Evolutionary conservation across 2,113 vertebrate genomes (phyloP).

Genomic region (Pitta sordida): DNA sequence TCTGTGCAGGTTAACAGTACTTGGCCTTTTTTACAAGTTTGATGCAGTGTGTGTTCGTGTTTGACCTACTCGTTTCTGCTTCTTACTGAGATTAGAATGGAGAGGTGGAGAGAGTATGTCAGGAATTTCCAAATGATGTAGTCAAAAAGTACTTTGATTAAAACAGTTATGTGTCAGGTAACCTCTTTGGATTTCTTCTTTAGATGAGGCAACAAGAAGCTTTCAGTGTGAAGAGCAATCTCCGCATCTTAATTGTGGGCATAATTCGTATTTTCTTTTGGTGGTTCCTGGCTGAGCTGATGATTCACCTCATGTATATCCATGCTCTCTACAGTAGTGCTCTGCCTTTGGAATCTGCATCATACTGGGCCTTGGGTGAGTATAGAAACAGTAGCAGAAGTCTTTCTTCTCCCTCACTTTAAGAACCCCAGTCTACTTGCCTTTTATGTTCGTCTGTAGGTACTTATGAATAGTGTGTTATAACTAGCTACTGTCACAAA

Average conservation of each 20-base stretch:
- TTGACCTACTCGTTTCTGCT: background rate
- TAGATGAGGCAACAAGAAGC: conserved; percentile 79
- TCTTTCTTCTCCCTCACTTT: background rate
- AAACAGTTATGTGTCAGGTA: background rate
- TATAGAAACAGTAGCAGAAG: background rate
- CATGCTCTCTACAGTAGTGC: conserved; percentile 86
- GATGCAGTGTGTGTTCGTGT: background rate
- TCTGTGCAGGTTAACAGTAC: background rate
- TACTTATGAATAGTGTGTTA: background rate
- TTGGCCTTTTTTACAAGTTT: background rate
- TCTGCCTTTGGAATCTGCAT: conserved; percentile 81
- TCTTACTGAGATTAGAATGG: background rate
- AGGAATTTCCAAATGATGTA: background rate
- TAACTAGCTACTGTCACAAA: background rate
- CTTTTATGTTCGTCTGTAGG: background rate
- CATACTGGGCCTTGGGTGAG: conserved; percentile 90
- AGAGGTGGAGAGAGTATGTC: background rate
- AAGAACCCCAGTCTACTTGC: background rate
- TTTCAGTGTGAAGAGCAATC: conserved; percentile 31
- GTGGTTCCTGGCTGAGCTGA: conserved; percentile 89
- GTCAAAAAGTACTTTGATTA: background rate
- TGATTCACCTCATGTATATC: conserved; percentile 92
- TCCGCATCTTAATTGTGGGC: conserved; percentile 56
- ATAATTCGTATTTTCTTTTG: conserved; percentile 81
- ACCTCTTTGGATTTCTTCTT: background rate